Percentiles rank a stretch among this genome's conserved stretches.
Evolutionary conservation across 2,888 invertebrate genomes (phyloP).

Genomic region (Listrodromus nycthemerus): DNA sequence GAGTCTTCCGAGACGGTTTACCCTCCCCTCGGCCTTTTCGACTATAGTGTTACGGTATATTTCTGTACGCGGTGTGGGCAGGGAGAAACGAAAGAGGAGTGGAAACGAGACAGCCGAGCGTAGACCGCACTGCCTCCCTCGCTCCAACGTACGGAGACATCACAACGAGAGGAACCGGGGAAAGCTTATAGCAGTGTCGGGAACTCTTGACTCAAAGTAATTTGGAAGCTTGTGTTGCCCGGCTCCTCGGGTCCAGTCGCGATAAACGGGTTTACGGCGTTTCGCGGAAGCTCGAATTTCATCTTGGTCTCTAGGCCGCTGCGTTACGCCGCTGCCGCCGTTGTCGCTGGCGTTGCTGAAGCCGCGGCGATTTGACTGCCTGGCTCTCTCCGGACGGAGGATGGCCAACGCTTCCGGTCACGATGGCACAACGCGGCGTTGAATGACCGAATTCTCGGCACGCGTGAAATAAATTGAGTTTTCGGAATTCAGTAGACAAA

Average conservation of each 20-base stretch:
- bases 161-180: constrained; percentile 6
- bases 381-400: neutral
- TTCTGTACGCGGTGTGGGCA: constrained; percentile 70
- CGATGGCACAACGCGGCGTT: constrained; percentile 37
- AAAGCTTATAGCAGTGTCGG: constrained; percentile 15
- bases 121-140: neutral
- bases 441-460: neutral
- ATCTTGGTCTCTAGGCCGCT: constrained; percentile 42
- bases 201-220: constrained; percentile 47
- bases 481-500: neutral
- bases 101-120: constrained; percentile 31
- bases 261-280: constrained; percentile 75
- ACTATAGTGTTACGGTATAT: constrained; percentile 66
- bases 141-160: constrained; percentile 1
- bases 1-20: constrained; percentile 2
- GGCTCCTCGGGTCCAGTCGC: constrained; percentile 59
- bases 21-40: constrained; percentile 45
- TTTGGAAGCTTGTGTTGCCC: constrained; percentile 53
- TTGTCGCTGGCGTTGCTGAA: constrained; percentile 22
- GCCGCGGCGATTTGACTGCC: constrained; percentile 3
- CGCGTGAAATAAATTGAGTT: neutral
- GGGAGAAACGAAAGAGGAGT: constrained; percentile 59
- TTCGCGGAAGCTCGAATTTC: constrained; percentile 75
- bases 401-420: constrained; percentile 50
- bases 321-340: constrained; percentile 16